phyloP scores from a whole-genome alignment of 2,797 vertebrate species.

The Pangasius sanitwongsei region DNA sequence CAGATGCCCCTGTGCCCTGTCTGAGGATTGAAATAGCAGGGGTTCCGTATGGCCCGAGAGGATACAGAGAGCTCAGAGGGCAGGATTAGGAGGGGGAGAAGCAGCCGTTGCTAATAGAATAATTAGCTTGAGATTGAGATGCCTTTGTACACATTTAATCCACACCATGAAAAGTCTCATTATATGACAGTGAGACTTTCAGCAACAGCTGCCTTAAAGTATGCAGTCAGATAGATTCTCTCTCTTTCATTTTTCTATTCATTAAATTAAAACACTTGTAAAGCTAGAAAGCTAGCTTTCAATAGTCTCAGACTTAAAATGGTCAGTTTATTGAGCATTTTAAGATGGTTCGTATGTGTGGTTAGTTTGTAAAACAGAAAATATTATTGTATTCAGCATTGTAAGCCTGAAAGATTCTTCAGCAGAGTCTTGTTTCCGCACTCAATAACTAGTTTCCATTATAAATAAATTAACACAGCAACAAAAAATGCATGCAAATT shows the following conservation, averaged over 20 bases:
- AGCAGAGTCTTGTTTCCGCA: background rate
- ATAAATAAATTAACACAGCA: background rate
- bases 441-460: background rate
- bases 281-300: background rate
- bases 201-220: background rate
- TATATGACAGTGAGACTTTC: slow-evolving; percentile 58
- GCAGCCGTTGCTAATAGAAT: slow-evolving; percentile 72
- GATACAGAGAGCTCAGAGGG: slow-evolving; percentile 64
- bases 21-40: slow-evolving; percentile 56
- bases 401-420: background rate
- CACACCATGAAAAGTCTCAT: slow-evolving; percentile 75
- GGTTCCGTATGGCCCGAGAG: slow-evolving; percentile 62
- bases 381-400: background rate
- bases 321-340: background rate
- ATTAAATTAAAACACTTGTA: background rate
- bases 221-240: background rate
- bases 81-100: slow-evolving; percentile 50
- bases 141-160: slow-evolving; percentile 74
- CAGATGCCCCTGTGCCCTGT: slow-evolving; percentile 38
- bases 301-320: background rate
- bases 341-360: background rate
- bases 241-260: background rate
- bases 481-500: background rate
- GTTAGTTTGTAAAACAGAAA: background rate
- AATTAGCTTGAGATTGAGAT: slow-evolving; percentile 73